A percentile compares a stretch with the other conserved stretches of the same genome.
phyloP scores from a whole-genome alignment of 2,113 vertebrate genomes.

The Peromyscus maniculatus region DNA sequence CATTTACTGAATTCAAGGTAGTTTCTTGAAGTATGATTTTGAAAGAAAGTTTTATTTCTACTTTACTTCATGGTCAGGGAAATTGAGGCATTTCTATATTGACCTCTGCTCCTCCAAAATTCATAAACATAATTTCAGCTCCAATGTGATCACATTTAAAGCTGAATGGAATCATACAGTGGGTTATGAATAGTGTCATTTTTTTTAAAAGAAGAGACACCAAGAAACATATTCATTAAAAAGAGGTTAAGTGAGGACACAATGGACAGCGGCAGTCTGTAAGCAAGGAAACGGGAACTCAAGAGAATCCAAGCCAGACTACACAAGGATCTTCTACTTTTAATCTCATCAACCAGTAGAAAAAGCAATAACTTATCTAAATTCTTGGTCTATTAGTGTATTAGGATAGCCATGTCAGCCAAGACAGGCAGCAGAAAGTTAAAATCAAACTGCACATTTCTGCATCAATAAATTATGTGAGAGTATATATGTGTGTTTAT shows the following conservation, averaged over 20 bases:
- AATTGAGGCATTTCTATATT: not conserved
- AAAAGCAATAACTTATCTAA: not conserved
- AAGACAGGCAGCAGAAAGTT: not conserved
- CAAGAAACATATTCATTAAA: not conserved
- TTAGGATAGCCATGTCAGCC: not conserved
- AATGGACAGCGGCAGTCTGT: not conserved
- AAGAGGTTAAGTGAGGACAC: not conserved
- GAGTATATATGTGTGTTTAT: not conserved
- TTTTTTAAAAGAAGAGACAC: not conserved
- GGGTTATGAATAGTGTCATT: not conserved
- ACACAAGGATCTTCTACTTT: not conserved
- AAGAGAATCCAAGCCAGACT: not conserved
- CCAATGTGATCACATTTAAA: not conserved
- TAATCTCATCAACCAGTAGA: not conserved
- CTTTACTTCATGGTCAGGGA: not conserved
- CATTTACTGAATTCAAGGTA: not conserved
- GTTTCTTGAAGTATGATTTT: not conserved
- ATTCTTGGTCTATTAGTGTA: not conserved
- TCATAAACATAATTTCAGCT: not conserved
- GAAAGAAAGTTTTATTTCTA: not conserved
- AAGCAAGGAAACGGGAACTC: not conserved
- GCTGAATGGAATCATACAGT: not conserved
- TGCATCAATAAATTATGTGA: not conserved
- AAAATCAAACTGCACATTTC: not conserved
- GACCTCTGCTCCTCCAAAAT: not conserved